Evolutionary conservation across 2,113 vertebrate species (phyloP).

Genomic region (Proteles cristata): DNA sequence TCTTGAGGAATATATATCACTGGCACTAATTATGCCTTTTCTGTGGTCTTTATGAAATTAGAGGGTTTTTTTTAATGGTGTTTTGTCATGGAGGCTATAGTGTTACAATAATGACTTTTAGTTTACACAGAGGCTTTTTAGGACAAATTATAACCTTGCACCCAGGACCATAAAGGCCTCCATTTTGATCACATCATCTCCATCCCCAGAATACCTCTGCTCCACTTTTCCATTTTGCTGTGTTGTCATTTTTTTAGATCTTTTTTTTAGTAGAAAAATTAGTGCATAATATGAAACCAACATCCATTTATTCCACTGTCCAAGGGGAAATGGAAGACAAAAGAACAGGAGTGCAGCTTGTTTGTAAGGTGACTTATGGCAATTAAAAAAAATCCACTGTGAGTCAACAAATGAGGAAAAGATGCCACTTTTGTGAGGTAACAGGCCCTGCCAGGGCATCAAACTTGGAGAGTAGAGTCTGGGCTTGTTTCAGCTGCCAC

Average conservation of each 20-base stretch:
- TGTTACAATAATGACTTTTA: background rate
- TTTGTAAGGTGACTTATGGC: background rate
- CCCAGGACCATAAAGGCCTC: background rate
- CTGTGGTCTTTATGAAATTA: background rate
- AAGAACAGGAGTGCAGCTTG: background rate
- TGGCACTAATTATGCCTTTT: background rate
- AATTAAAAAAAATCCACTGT: background rate
- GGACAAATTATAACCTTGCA: background rate
- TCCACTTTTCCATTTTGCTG: conserved; percentile 10
- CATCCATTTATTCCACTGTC: background rate
- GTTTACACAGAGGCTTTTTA: background rate
- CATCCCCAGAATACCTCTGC: background rate
- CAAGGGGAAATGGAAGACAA: background rate
- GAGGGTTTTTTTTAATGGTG: background rate
- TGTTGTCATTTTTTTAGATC: background rate
- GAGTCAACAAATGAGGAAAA: conserved; percentile 13
- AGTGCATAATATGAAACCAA: conserved; percentile 14
- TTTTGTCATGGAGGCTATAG: background rate
- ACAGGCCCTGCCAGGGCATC: background rate
- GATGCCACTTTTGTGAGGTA: background rate
- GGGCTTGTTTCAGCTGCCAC: background rate
- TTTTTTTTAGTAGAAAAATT: background rate
- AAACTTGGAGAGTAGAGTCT: background rate
- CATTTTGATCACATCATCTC: background rate
- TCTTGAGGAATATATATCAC: background rate